Base-by-base conservation (phyloP, 2,888 invertebrate species). In the Rhabditophanes sp. region DNA sequence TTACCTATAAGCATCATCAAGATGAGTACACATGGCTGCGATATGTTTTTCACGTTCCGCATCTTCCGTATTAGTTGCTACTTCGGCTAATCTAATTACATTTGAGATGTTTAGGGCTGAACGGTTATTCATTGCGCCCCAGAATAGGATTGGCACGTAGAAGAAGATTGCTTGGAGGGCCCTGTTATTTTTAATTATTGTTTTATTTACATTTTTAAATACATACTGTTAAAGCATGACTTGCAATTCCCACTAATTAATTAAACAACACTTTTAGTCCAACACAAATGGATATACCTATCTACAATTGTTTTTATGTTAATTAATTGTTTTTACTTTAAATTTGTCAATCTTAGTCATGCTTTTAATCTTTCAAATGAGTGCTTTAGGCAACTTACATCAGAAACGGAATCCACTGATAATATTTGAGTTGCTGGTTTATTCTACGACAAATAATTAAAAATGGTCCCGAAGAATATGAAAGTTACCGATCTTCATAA, bases 401-500 rank as follows among this genome's bases (percentile, higher is more conserved):
- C 23, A 59, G 43, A 30, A 59, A 59, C 2, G 59, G 59, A 2
- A 54, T 55, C 54, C 59, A 59, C 41, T 59, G 59, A 29, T 59
- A 59, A 40, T 59, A 59, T 21, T 55, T 47, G 12, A 59, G 40
- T 33, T 60, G 57, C 11, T 53, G 48, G n/a, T 42, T 36, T 6
- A 48, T 41, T 30, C 58, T 55, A 30, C 18, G 54, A 44, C 9
- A 8, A 2, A 24, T 12, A 29, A 9, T 14, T 11, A 40, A 11
- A 14, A 7, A 15, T 14, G 17, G 14, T 4, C 4, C 11, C 7
- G n/a, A n/a, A 14, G 12, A 8, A 12, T 9, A 12, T 3, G 3
- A 5, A 12, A 1, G 23, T 14, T 4, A 53, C 55, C 56, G 36
- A 8, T 48, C 50, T 27, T 55, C 53, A 1, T 53, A 33, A 7